Percentiles rank a stretch among this genome's conserved stretches.
Evolutionary conservation across 1,140 invertebrate species (phyloP).

Genomic region (Cepaea nemoralis): DNA sequence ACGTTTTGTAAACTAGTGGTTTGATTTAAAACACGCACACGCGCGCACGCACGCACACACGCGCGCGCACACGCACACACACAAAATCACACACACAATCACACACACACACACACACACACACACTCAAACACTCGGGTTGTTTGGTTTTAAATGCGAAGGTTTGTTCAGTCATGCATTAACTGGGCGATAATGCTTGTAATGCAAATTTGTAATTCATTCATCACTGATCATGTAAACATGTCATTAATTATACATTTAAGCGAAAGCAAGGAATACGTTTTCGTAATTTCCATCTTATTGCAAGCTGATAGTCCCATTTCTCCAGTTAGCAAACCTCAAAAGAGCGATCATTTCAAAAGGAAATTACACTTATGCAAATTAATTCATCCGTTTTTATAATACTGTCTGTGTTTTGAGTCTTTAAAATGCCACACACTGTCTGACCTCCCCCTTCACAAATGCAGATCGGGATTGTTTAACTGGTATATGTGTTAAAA

Average conservation of each 20-base stretch:
- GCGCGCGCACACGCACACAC: too few relatives aligned
- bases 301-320: not conserved
- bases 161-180: too few relatives aligned
- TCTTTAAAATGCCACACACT: not conserved
- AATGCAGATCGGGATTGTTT: not conserved
- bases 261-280: not conserved
- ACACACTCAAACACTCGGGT: too few relatives aligned
- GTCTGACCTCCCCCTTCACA: not conserved
- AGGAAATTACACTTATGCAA: not conserved
- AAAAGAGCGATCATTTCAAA: not conserved
- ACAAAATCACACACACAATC: too few relatives aligned
- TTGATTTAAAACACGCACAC: too few relatives aligned
- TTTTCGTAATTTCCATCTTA: not conserved
- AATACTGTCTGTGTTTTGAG: not conserved
- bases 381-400: not conserved
- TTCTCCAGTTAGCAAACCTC: not conserved
- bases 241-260: not conserved
- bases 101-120: too few relatives aligned
- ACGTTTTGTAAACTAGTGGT: too few relatives aligned
- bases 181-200: too few relatives aligned
- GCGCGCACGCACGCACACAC: too few relatives aligned
- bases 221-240: not conserved
- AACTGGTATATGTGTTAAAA: not conserved
- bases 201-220: conserved; percentile 7
- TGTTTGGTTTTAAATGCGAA: too few relatives aligned